A percentile compares a stretch with the other conserved stretches of the same genome.
phyloP scores from a whole-genome alignment of 2,113 vertebrate genomes.

The Ptilonorhynchus violaceus region DNA sequence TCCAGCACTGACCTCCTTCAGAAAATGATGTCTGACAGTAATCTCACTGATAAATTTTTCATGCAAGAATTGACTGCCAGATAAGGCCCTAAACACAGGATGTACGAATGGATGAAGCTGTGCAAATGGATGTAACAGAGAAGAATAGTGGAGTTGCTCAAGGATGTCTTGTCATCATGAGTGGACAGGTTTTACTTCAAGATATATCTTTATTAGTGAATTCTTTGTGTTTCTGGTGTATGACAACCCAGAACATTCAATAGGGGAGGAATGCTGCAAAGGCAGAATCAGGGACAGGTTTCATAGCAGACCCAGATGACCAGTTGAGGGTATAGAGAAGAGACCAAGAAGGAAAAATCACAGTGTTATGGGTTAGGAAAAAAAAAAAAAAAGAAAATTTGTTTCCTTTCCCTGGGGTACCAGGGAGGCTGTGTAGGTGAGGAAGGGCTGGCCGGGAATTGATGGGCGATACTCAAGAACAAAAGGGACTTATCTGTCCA shows the following conservation, averaged over 20 bases:
- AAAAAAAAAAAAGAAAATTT: no score
- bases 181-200: not conserved
- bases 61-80: not conserved
- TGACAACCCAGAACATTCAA: fast-evolving
- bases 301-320: not conserved
- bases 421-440: no score
- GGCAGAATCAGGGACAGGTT: not conserved
- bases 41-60: conserved; percentile 21
- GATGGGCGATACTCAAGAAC: no score
- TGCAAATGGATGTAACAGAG: not conserved
- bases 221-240: not conserved
- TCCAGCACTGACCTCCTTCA: not conserved
- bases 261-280: not conserved
- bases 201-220: not conserved
- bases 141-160: not conserved
- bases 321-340: not conserved
- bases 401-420: no score
- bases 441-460: no score
- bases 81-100: not conserved
- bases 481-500: no score
- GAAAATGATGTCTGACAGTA: conserved; percentile 7
- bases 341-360: not conserved
- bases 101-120: not conserved
- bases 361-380: no score
- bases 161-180: not conserved